Evolutionary conservation across 2,797 vertebrate species (phyloP), one percentile per base, ranked within the genome.

Genomic region (Spinus pinus): DNA sequence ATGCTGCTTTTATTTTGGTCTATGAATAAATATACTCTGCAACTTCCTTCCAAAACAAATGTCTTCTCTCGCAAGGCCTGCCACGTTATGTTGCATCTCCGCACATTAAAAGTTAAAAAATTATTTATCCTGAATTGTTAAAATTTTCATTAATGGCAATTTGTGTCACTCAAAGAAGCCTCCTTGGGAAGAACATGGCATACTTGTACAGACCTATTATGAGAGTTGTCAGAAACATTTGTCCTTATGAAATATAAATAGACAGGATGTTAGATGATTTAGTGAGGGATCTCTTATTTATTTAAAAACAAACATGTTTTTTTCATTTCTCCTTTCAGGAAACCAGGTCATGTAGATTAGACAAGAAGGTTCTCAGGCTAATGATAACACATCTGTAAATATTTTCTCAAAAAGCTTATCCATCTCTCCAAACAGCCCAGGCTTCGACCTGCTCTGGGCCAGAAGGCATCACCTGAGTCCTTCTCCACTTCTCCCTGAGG

Each of bases 161-260:
- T 99, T 98, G 97, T 99, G 98, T 98, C 98, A 98, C 98, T 98
- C 98, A 98, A 97, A 97, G 95, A 82, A 96, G 91, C 96, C 97
- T 98, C 98, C 97, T 98, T 97, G 96, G 95, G 97, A 98, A 97
- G 98, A 98, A 98, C 98, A 98, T 98, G 98, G 97, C 98, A 98
- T 97, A 97, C 98, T 98, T 98, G 98, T 98, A 98, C 97, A 98
- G 98, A 98, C 98, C 98, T 98, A 98, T 99, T 98, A 99, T 98
- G 98, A 98, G 98, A 98, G 96, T 98, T 99, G 98, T 99, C 98
- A 98, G 98, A 98, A 99, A 98, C 98, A 98, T 98, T 98, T 99
- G 98, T 99, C 99, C 98, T 99, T 98, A 99, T 99, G 97, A 98
- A 99, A 98, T 98, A 98, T 99, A 98, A 98, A 99, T 99, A 98